Evolutionary conservation across 2,888 invertebrate species (phyloP).

Genomic region (Hoplodrina ambigua): DNA sequence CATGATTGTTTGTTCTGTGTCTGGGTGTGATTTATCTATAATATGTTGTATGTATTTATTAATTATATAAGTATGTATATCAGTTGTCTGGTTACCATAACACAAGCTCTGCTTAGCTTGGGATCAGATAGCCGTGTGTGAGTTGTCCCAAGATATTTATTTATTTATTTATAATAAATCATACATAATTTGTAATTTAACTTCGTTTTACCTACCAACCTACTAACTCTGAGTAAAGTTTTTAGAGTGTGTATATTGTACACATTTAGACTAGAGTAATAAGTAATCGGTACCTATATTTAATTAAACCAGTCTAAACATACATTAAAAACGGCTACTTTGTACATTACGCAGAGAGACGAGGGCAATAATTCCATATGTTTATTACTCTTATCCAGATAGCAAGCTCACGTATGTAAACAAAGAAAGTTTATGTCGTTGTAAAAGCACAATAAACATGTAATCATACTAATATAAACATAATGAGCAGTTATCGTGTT

Average conservation of each 20-base stretch:
- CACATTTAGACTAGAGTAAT: background rate
- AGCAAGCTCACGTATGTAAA: constrained; percentile 39
- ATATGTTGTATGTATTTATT: no score
- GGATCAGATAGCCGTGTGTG: no score
- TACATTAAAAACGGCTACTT: constrained; percentile 36
- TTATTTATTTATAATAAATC: no score
- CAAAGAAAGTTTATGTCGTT: constrained; percentile 54
- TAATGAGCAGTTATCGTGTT: constrained; percentile 66
- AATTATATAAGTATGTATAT: no score
- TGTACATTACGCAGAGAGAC: constrained; percentile 10
- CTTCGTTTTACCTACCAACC: no score
- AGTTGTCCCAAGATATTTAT: no score
- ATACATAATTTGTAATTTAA: no score
- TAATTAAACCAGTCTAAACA: constrained; percentile 21
- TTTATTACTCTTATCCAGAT: constrained; percentile 44
- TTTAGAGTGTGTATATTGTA: background rate
- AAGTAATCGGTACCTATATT: background rate
- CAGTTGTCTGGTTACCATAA: no score
- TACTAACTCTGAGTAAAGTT: no score
- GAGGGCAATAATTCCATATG: constrained; percentile 15
- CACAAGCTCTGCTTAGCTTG: no score
- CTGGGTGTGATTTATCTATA: no score
- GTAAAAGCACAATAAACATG: constrained; percentile 63
- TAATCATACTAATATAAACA: constrained; percentile 55
- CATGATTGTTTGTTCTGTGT: no score